These are phyloP conservation scores for Sebastes itinus DNA, from an alignment of 2,797 vertebrate species.

Conservation along the genomic window DNA sequence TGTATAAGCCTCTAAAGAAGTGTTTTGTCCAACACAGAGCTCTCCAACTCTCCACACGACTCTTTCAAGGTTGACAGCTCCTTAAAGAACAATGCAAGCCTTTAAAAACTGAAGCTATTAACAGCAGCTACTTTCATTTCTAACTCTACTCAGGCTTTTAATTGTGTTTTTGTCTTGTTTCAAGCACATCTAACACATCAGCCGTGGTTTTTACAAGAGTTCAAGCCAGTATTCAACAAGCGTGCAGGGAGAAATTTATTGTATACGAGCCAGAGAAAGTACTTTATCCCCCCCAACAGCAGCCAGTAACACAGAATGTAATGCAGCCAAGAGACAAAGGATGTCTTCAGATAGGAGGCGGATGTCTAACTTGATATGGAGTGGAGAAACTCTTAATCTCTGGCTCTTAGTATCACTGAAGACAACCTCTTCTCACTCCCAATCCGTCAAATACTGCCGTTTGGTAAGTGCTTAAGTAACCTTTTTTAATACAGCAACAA, in stretches of 20 bases:
- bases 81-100: slow-evolving; percentile 10
- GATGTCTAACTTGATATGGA: background rate
- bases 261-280: background rate
- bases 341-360: background rate
- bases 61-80: slow-evolving; percentile 17
- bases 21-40: background rate
- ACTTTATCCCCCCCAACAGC: background rate
- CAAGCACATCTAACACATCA: background rate
- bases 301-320: background rate
- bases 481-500: no score
- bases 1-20: background rate
- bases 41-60: background rate
- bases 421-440: background rate
- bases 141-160: slow-evolving; percentile 1
- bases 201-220: background rate
- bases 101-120: background rate
- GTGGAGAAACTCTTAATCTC: slow-evolving; percentile 13
- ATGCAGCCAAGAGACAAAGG: background rate
- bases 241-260: background rate
- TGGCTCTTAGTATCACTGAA: background rate
- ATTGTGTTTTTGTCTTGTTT: background rate
- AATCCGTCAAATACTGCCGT: no score
- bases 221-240: slow-evolving; percentile 6
- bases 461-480: no score
- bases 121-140: slow-evolving; percentile 21